Evolutionary conservation across 1,140 invertebrate genomes (phyloP), one percentile per base, ranked within the genome.

Genomic region (Panonychus citri): DNA sequence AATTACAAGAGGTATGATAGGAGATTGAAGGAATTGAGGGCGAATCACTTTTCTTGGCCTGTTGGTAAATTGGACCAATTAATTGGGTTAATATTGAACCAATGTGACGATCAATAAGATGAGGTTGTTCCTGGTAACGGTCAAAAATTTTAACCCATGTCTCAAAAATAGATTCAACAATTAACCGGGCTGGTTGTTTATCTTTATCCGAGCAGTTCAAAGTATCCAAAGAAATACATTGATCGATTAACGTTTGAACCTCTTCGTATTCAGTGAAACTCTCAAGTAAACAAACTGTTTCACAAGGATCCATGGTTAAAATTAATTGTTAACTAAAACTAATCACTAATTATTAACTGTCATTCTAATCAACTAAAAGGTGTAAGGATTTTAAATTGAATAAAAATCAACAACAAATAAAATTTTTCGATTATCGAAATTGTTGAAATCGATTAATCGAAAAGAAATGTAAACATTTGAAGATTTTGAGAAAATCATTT

Each of bases 91-190:
- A 15, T 27, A 55, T 25, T 21, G 3, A 17, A 24, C 13, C n/a
- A 4, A 55, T 17, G 28, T 43, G 28, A 17, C 17, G 13, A 34
- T 55, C 54, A 27, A 55, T 26, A 8, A 55, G 40, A 55, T 46
- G 54, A 26, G 54, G 54, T 21, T 55, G 54, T 46, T 55, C 54
- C 27, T 55, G 54, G 24, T 46, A 55, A 17, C 17, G 12, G 15
- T 43, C 39, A 17, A 55, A 46, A 21, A 46, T 13, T 46, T 46
- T 46, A 7, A 46, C 43, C 5, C n/a, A 46, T 1, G n/a, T 24
- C 19, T 46, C 43, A 46, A 21, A 46, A 19, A 46, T 8, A 19
- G 43, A n/a, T 19, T 46, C 43, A n/a, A 24, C 43, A n/a, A 10
- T 46, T 10, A 46, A 21, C 7, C n/a, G 8, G 5, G n/a, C n/a